Conservation (phyloP, 2,113 vertebrate genomes). For the Piprites chloris region DNA sequence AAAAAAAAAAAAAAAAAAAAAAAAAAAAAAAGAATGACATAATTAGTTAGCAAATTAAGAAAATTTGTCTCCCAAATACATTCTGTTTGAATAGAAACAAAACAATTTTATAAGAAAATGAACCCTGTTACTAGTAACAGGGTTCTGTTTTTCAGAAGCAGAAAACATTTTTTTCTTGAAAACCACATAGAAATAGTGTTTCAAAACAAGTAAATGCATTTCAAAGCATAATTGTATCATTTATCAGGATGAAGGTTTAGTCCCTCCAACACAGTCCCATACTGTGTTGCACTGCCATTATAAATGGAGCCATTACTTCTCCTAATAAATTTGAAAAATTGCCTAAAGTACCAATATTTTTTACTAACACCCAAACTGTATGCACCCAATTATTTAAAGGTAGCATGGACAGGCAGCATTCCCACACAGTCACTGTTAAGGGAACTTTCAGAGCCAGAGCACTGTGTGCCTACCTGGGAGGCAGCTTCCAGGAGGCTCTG, state of each 20-base stretch:
- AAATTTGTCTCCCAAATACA: not conserved
- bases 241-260: not conserved
- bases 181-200: not conserved
- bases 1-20: not conserved
- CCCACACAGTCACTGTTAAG: not conserved
- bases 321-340: not conserved
- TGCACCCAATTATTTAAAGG: not conserved
- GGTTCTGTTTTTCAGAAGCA: not conserved
- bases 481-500: not conserved
- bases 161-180: not conserved
- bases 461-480: not conserved
- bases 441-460: not conserved
- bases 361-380: not conserved
- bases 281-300: not conserved
- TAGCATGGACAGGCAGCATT: not conserved
- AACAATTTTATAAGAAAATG: not conserved
- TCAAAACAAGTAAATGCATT: conserved; percentile 14
- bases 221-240: not conserved
- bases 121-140: not conserved
- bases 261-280: not conserved
- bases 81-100: not conserved
- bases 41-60: not conserved
- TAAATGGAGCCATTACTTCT: not conserved
- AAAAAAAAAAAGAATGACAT: not conserved
- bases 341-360: not conserved